Conservation (phyloP, 2,888 invertebrate genomes). For the Pogonocherus hispidulus region DNA sequence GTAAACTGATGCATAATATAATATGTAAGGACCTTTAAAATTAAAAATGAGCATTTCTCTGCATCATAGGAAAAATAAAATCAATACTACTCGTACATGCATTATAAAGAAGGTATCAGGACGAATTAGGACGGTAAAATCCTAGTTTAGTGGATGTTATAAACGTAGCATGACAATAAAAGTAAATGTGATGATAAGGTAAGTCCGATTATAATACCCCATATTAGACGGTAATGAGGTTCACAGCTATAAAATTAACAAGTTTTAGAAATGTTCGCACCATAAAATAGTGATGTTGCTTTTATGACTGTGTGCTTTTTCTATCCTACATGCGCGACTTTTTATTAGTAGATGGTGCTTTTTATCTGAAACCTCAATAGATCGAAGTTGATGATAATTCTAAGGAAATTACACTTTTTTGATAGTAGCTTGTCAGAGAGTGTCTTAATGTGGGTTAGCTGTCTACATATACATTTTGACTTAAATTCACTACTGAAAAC, state of each 20-base stretch:
- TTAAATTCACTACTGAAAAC: too few species aligned
- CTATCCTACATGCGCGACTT: too few species aligned
- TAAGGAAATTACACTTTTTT: too few species aligned
- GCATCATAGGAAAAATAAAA: neutral
- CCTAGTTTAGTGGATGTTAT: conserved; percentile 10
- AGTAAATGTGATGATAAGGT: conserved; percentile 21
- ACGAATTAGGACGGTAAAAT: conserved; percentile 1
- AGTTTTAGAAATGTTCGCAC: conserved; percentile 8
- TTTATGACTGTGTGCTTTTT: neutral
- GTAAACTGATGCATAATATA: too few species aligned
- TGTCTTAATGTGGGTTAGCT: too few species aligned
- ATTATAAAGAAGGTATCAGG: neutral
- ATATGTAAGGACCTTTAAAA: too few species aligned
- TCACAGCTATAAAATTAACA: conserved; percentile 21
- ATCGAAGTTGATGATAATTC: too few species aligned
- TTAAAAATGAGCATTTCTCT: too few species aligned
- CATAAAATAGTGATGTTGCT: conserved; percentile 5
- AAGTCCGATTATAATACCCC: conserved; percentile 26
- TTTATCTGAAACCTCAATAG: too few species aligned
- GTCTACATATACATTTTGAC: too few species aligned
- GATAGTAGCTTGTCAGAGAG: too few species aligned
- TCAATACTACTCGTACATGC: neutral
- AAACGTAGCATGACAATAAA: conserved; percentile 18
- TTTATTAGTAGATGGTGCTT: too few species aligned
- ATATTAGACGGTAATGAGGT: conserved; percentile 22